A percentile compares a stretch with the other conserved stretches of the same genome.
Evolutionary conservation across 2,797 vertebrate genomes (phyloP).

Genomic region (Nannoperca obscura): DNA sequence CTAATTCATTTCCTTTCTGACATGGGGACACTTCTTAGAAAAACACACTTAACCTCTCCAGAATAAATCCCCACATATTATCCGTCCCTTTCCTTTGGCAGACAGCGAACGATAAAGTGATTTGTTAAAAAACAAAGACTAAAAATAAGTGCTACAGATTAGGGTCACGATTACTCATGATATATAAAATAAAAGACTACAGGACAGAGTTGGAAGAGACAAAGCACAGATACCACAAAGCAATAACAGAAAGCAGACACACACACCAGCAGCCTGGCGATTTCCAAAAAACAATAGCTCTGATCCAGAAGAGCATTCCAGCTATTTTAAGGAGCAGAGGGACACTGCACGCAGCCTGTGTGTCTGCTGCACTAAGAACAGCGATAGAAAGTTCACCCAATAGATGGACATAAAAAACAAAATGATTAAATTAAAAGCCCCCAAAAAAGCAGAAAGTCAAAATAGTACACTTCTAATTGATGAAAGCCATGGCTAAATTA

Average conservation of each 20-base stretch:
- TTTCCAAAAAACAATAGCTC: constrained; percentile 42
- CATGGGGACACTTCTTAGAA: too few relatives aligned
- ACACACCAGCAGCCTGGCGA: constrained; percentile 11
- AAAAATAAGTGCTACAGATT: not conserved
- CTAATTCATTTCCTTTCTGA: not conserved
- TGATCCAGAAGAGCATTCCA: constrained; percentile 70
- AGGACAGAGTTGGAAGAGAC: constrained; percentile 9
- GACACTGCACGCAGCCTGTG: constrained; percentile 7
- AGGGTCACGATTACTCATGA: not conserved
- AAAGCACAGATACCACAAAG: not conserved
- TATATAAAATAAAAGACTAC: not conserved
- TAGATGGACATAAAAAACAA: not conserved
- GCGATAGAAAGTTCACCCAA: not conserved
- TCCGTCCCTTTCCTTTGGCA: not conserved
- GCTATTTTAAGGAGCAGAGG: constrained; percentile 59
- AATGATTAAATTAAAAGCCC: not conserved
- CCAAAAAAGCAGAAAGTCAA: not conserved
- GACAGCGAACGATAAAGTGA: not conserved
- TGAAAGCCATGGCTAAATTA: not conserved
- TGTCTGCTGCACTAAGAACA: constrained; percentile 53
- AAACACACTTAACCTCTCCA: not conserved
- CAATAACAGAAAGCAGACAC: not conserved
- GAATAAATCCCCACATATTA: not conserved
- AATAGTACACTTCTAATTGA: not conserved
- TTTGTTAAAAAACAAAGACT: not conserved